Base-by-base conservation (phyloP, 1,140 invertebrate genomes). In the Cotesia typhae region DNA sequence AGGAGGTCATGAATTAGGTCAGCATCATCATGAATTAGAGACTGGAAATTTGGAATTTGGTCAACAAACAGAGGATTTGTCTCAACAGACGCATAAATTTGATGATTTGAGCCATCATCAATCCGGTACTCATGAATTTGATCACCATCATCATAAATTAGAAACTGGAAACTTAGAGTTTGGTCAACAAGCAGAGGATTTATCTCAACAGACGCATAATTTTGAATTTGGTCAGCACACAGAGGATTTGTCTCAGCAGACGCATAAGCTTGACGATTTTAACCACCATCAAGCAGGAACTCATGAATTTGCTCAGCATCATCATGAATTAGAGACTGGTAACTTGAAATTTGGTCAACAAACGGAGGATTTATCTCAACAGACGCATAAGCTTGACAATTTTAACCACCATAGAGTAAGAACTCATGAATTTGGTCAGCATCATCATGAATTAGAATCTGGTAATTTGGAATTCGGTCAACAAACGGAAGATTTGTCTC, bases 291-390 rank as follows among this genome's bases (percentile, higher is more conserved):
- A 28, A 71, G 17, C 10, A 0, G 59, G 71, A 71, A 68, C 47
- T 75, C 78, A 77, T 47, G 75, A 80, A 74, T 76, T 81, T 38
- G 78, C 0, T 7, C 41, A 79, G 9, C 80, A 82, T 65, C 60
- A 63, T 9, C 73, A 83, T 67, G 73, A 70, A 51, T 78, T 28
- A 28, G 28, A 28, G 1, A 10, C 61, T 47, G 78, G 78, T 72
- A 68, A 51, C 55, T 59, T 74, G n/a, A 73, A 70, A 52, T 66
- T 73, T 66, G 59, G 64, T 57, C 68, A 76, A 72, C 60, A 74
- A 28, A 2, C 28, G 0, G 28, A 28, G 3, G 28, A 28, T 28
- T 47, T 10, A 10, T 47, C 41, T 9, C 41, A 47, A 1, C 41
- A 47, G 6, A 47, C 4, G 20, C 38, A 53, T 52, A 37, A 53